Conservation (phyloP, 2,888 invertebrate species). For the Tinea trinotella region DNA sequence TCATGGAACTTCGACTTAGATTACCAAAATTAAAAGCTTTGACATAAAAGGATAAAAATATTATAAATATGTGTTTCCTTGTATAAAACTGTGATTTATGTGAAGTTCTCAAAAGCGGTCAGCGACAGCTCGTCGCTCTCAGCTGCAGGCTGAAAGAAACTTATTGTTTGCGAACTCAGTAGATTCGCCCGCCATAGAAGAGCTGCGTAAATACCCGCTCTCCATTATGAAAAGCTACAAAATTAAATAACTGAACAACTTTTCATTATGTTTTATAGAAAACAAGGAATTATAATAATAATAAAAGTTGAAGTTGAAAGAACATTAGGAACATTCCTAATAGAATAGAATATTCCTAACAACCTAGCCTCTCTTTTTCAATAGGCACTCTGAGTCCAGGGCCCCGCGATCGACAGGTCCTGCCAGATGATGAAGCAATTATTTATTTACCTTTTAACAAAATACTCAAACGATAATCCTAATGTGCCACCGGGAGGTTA, state of each 20-base stretch:
- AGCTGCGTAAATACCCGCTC: conserved; percentile 53
- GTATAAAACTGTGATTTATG: conserved; percentile 20
- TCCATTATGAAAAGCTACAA: conserved; percentile 49
- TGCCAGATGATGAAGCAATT: too few relatives aligned
- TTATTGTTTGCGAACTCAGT: conserved; percentile 34
- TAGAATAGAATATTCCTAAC: too few relatives aligned
- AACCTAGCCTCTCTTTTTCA: too few relatives aligned
- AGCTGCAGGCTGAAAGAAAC: conserved; percentile 34
- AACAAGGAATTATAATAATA: not conserved
- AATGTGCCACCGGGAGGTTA: too few relatives aligned
- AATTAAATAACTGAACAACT: conserved; percentile 15
- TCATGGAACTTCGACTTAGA: not conserved
- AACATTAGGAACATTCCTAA: too few relatives aligned
- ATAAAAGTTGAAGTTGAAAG: too few relatives aligned
- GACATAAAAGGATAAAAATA: conserved; percentile 7
- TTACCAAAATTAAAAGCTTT: not conserved
- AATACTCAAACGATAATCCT: too few relatives aligned
- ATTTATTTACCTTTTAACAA: too few relatives aligned
- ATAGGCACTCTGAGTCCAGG: too few relatives aligned
- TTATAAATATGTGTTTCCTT: not conserved
- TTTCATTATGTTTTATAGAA: not conserved
- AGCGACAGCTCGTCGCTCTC: conserved; percentile 10
- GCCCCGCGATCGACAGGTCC: too few relatives aligned
- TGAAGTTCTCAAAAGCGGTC: not conserved
- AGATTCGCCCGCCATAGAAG: conserved; percentile 33